Conservation (phyloP, 2,888 invertebrate genomes). For the Linnaemya tessellans region DNA sequence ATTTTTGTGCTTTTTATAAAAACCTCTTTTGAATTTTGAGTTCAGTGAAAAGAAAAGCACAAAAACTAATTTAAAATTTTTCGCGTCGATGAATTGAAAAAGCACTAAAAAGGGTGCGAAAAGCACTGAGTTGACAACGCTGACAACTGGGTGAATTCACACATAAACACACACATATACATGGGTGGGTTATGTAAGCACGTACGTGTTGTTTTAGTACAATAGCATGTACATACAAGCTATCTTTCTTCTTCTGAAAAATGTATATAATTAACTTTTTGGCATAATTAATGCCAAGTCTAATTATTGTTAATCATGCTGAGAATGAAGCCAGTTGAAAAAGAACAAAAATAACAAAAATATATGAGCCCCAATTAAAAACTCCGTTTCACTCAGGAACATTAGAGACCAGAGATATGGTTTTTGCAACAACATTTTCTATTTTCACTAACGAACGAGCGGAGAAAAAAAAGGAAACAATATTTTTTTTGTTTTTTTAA, state of each 20-base stretch:
- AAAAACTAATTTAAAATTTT: too few species aligned
- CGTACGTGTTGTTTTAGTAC: too few species aligned
- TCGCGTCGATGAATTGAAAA: too few species aligned
- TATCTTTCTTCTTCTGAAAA: conserved; percentile 46
- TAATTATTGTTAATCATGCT: conserved; percentile 83
- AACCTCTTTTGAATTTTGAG: too few species aligned
- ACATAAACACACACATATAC: neutral
- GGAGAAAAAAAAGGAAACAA: neutral
- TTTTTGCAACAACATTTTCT: neutral
- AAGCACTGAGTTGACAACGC: too few species aligned
- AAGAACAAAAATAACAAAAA: conserved; percentile 73
- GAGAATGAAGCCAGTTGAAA: conserved; percentile 70
- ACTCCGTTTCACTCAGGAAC: conserved; percentile 70
- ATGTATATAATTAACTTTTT: conserved; percentile 79
- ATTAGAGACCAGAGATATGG: conserved; percentile 38
- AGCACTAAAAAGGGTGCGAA: too few species aligned
- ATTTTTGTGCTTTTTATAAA: too few species aligned
- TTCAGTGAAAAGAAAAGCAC: too few species aligned
- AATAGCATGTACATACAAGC: neutral
- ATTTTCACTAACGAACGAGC: too few species aligned
- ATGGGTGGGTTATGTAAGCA: too few species aligned
- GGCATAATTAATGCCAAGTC: conserved; percentile 82
- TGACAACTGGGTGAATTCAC: too few species aligned
- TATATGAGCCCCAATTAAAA: conserved; percentile 81
- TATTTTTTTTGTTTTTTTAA: conserved; percentile 37